phyloP scores from a whole-genome alignment of 2,797 vertebrate genomes.

The Erpetoichthys calabaricus region DNA sequence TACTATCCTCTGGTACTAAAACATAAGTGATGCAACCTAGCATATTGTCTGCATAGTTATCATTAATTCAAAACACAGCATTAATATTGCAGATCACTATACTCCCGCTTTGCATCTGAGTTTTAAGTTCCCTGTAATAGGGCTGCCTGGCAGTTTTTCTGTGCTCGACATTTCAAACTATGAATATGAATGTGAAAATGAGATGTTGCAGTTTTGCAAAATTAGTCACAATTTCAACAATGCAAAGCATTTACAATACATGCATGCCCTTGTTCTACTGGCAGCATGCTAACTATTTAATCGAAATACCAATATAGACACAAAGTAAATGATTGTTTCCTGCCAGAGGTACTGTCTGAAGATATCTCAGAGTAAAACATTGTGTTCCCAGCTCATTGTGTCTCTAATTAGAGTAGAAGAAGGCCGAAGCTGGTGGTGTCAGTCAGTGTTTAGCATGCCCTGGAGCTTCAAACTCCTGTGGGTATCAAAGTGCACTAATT shows the following conservation, averaged over 20 bases:
- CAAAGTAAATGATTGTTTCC: conserved; percentile 75
- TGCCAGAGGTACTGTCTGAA: conserved; percentile 60
- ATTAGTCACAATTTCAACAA: conserved; percentile 70
- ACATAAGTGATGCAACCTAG: conserved; percentile 44
- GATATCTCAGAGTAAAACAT: conserved; percentile 65
- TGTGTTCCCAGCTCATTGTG: conserved; percentile 69
- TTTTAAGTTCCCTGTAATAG: conserved; percentile 5
- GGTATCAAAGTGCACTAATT: conserved; percentile 99
- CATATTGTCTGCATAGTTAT: conserved; percentile 37
- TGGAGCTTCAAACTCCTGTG: conserved; percentile 94
- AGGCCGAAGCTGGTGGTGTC: conserved; percentile 84
- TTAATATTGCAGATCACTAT: conserved; percentile 55
- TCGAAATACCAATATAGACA: conserved; percentile 96
- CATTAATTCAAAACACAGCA: conserved; percentile 47
- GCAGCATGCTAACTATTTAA: conserved; percentile 79
- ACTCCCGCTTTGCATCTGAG: conserved; percentile 19
- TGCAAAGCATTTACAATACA: conserved; percentile 53
- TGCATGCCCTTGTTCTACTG: conserved; percentile 49
- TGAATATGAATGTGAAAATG: conserved; percentile 16
- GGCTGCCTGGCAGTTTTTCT: neutral
- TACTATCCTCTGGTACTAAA: conserved; percentile 50
- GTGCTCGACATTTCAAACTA: neutral
- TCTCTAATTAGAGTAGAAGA: conserved; percentile 98
- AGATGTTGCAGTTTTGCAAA: conserved; percentile 24
- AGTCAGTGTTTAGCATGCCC: conserved; percentile 98